These are phyloP conservation scores for Sebastiscus albofasciatus DNA, from an alignment of 2,797 vertebrate species.

Conservation along the genomic window DNA sequence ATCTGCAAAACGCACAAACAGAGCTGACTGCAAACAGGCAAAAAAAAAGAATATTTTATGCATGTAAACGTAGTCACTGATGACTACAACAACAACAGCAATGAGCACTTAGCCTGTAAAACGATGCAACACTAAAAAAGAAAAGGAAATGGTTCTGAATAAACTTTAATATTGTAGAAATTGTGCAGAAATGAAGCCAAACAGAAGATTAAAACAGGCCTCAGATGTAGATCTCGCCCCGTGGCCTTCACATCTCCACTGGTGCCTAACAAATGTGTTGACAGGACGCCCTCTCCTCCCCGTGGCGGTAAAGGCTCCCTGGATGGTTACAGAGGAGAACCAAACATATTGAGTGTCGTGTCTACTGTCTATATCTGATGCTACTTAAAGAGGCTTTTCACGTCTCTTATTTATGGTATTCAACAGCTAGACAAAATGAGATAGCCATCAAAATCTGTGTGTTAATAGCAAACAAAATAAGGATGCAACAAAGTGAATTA, in stretches of 20 bases:
- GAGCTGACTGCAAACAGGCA: too few relatives aligned
- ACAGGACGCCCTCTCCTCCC: conserved; percentile 43
- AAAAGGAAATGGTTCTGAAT: neutral
- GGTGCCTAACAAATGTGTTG: conserved; percentile 77
- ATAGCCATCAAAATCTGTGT: neutral
- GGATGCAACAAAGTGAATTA: too few relatives aligned
- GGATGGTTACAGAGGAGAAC: conserved; percentile 73
- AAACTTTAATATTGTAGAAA: neutral
- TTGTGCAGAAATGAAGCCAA: neutral
- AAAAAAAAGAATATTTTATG: too few relatives aligned
- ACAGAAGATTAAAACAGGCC: neutral
- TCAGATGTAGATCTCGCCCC: conserved; percentile 24
- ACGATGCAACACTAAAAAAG: neutral
- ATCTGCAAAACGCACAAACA: too few relatives aligned
- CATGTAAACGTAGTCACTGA: too few relatives aligned
- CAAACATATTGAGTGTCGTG: conserved; percentile 86
- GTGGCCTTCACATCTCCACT: conserved; percentile 64
- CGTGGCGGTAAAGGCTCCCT: conserved; percentile 54
- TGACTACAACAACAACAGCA: neutral
- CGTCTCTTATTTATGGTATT: neutral
- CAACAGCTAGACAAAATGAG: neutral
- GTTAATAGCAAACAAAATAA: neutral
- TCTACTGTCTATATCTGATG: neutral
- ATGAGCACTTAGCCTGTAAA: neutral
- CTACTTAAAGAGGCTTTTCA: neutral